phyloP scores from a whole-genome alignment of 2,797 vertebrate species.

The Taeniopygia guttata region DNA sequence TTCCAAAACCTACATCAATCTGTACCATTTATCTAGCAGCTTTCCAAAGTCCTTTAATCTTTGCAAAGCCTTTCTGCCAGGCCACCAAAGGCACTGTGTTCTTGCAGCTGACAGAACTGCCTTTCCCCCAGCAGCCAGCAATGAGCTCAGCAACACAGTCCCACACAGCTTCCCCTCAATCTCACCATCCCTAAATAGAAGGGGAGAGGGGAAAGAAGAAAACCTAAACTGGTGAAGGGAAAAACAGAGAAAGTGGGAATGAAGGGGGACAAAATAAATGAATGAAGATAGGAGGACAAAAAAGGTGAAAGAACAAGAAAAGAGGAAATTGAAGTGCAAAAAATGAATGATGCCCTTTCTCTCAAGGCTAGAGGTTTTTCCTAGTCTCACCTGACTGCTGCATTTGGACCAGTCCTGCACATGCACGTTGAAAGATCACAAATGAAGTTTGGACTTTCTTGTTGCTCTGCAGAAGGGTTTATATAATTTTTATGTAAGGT shows the following conservation, averaged over 20 bases:
- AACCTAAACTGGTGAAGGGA: not conserved
- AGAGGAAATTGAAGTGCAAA: not conserved
- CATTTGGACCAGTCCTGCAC: not conserved
- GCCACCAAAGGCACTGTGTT: not conserved
- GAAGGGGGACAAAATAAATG: not conserved
- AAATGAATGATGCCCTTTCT: fast-evolving
- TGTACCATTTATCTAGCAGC: not conserved
- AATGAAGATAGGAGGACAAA: not conserved
- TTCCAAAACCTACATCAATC: not conserved
- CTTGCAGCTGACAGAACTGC: not conserved
- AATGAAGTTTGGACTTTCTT: not conserved
- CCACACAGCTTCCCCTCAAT: not conserved
- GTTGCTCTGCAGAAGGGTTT: not conserved
- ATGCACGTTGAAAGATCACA: not conserved
- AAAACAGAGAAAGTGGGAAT: not conserved
- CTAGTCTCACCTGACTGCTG: not conserved
- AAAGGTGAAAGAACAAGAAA: not conserved
- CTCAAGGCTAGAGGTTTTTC: not conserved
- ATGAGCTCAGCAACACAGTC: not conserved
- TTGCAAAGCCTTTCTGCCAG: not conserved
- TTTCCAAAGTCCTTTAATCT: not conserved
- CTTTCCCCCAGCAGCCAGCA: not conserved
- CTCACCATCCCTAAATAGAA: not conserved
- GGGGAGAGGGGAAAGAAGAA: not conserved
- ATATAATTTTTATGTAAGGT: not conserved